Conservation (phyloP, 2,888 invertebrate species). For the Sicus ferrugineus region DNA sequence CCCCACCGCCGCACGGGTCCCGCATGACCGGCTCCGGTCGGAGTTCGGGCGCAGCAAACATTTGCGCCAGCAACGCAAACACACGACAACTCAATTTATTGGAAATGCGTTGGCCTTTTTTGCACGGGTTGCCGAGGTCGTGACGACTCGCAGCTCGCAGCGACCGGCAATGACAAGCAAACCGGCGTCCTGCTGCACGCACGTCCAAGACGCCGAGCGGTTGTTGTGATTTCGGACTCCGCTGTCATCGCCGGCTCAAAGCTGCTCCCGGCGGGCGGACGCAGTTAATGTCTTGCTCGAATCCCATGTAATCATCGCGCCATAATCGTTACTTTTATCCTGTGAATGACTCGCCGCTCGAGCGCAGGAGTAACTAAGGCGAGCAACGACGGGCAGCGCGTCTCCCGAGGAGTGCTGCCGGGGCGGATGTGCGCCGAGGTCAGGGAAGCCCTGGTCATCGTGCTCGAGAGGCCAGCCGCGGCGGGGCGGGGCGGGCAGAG, state of each 20-base stretch:
- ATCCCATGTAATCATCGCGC: conserved; percentile 53
- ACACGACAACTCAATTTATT: conserved; percentile 61
- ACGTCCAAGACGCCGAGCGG: not conserved
- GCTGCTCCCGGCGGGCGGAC: conserved; percentile 2
- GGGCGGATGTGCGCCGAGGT: not conserved
- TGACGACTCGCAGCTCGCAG: conserved; percentile 6
- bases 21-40: conserved; percentile 48
- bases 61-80: conserved; percentile 49
- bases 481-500: conserved; percentile 34
- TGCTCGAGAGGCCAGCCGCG: conserved; percentile 3
- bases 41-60: conserved; percentile 54
- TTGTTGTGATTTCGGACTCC: conserved; percentile 1
- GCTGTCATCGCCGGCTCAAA: conserved; percentile 39
- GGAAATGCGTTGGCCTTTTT: conserved; percentile 48
- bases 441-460: conserved; percentile 1
- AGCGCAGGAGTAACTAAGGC: conserved; percentile 38
- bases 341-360: conserved; percentile 30
- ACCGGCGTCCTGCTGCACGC: not conserved
- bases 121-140: not conserved
- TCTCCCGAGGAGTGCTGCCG: not conserved
- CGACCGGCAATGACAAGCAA: conserved; percentile 42
- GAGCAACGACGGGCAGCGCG: conserved; percentile 35
- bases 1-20: too few relatives aligned
- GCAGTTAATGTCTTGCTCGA: conserved; percentile 48
- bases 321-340: conserved; percentile 50